Evolutionary conservation across 2,888 invertebrate genomes (phyloP), one percentile per base, ranked within the genome.

Genomic region (Cheilosia variabilis): DNA sequence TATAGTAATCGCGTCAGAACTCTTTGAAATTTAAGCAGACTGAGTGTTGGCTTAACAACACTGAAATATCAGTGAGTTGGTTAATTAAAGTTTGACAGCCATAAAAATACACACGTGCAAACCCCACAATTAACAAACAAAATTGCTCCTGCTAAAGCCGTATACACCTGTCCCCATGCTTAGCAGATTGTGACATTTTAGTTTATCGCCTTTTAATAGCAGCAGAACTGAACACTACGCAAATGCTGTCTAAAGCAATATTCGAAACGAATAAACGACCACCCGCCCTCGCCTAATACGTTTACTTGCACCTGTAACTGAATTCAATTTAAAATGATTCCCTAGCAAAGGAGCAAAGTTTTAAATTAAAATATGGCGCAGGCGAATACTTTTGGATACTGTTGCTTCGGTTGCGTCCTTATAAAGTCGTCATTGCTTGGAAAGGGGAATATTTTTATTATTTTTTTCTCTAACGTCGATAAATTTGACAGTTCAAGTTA

Each of bases 81-180:
- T 47, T 63, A 47, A 47, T 63, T 63, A 63, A 63, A 50, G 22
- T 47, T 50, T 19, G 34, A 2, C 19, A 17, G 15, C 7, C 19
- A 24, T 41, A 15, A 1, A 9, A 7, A 22, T 50, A 41, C 2
- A 5, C 62, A 47, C 27, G 19, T 37, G 10, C 37, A 37, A 37
- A 13, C 13, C 63, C 1, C 31, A 63, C 47, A 34, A 68, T 68
- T 53, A 55, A 31, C n/a, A 68, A 55, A 55, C 27, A 52, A 43
- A 43, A 53, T 17, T 37, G 17, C 7, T 52, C 13, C 2, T 2
- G 4, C n/a, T 5, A 66, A 43, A n/a, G 10, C 31, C 19, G 31
- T 31, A 17, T 10, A 41, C 7, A 50, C 7, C 1, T 50, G 6
- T 50, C 2, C 22, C 10, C 2, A 6, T 19, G 19, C 7, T 47